These are phyloP conservation scores for Eulemur albifrons DNA, from an alignment of 2,797 vertebrate species.

Conservation along the genomic window DNA sequence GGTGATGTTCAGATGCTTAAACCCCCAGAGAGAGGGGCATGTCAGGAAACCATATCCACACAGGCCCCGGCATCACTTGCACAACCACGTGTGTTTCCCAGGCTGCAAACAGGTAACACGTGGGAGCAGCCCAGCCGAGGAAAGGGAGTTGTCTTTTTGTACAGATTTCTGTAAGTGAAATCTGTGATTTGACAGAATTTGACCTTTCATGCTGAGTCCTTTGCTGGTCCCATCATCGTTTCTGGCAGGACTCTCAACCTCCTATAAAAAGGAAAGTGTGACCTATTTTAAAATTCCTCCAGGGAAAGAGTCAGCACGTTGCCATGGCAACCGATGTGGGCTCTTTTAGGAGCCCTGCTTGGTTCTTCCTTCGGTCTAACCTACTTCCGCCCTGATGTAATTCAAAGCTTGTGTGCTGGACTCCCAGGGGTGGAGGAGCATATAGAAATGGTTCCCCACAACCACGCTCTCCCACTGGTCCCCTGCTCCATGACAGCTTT, in stretches of 20 bases:
- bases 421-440: neutral
- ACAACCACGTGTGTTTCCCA: neutral
- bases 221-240: neutral
- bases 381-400: neutral
- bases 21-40: neutral
- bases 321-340: slow-evolving; percentile 51
- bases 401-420: neutral
- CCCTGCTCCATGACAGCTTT: neutral
- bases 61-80: neutral
- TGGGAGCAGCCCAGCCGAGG: neutral
- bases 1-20: neutral
- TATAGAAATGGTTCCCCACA: neutral
- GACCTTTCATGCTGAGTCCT: slow-evolving; percentile 24
- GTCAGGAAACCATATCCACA: neutral
- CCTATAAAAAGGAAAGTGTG: slow-evolving; percentile 47
- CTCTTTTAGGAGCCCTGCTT: slow-evolving; percentile 15
- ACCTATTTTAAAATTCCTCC: slow-evolving; percentile 76
- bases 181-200: neutral
- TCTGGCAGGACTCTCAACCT: slow-evolving; percentile 52
- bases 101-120: neutral
- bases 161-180: neutral
- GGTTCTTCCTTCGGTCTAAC: slow-evolving; percentile 56
- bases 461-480: neutral
- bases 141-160: neutral
- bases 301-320: slow-evolving; percentile 63